Evolutionary conservation across 1,140 invertebrate species (phyloP).

Genomic region (Temnothorax nylanderi): DNA sequence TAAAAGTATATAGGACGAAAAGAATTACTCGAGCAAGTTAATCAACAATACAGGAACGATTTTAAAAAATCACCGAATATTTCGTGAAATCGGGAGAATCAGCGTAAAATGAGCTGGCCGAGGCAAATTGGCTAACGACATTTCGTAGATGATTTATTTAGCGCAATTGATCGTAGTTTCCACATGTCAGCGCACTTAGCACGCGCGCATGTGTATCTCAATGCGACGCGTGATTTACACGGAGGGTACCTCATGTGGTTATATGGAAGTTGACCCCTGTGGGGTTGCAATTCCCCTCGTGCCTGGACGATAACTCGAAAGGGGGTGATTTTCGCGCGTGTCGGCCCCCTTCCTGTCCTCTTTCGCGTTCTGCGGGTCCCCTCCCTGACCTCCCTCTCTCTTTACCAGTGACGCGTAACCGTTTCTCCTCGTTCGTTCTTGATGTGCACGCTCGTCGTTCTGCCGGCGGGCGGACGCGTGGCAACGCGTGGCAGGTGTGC

Average conservation of each 20-base stretch:
- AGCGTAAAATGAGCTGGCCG: not conserved
- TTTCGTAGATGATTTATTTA: not conserved
- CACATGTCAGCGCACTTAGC: constrained; percentile 19
- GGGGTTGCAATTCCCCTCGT: constrained; percentile 2
- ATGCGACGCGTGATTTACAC: constrained; percentile 59
- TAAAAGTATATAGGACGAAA: not conserved
- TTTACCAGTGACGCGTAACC: constrained; percentile 61
- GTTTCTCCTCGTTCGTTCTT: constrained; percentile 31
- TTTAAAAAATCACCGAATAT: not conserved
- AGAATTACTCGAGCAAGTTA: not conserved
- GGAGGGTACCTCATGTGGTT: constrained; percentile 30
- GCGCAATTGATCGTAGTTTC: not conserved
- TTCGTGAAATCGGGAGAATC: not conserved
- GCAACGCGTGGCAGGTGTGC: constrained; percentile 73
- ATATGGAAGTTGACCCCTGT: constrained; percentile 51
- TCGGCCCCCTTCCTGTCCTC: constrained; percentile 8
- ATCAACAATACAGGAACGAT: not conserved
- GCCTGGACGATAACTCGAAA: constrained; percentile 46
- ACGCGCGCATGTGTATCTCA: constrained; percentile 62
- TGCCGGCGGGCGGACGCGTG: constrained; percentile 59
- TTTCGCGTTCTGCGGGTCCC: not conserved
- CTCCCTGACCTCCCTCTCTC: not conserved
- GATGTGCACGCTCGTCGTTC: constrained; percentile 53
- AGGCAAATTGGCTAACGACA: not conserved
- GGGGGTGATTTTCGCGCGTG: constrained; percentile 44